phyloP scores from a whole-genome alignment of 2,888 invertebrate species.

The Melinaea marsaeus region DNA sequence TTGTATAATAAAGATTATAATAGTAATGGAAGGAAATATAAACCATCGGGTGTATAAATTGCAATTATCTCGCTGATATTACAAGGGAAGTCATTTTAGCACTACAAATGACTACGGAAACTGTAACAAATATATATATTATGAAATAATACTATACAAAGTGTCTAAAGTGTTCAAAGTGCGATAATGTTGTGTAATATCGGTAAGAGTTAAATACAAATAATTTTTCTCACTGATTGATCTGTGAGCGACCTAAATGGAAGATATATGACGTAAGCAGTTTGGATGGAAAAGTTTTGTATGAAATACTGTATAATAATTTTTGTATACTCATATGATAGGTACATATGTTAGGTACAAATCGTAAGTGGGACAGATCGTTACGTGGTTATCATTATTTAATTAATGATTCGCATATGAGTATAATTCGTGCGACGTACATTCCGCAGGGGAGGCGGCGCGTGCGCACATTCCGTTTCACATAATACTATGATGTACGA shows the following conservation, averaged over 20 bases:
- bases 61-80: constrained; percentile 45
- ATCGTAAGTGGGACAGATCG: not conserved
- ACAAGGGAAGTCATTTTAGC: constrained; percentile 21
- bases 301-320: too few species aligned
- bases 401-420: constrained; percentile 31
- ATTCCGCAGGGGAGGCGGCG: constrained; percentile 65
- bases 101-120: not conserved
- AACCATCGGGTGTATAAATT: constrained; percentile 57
- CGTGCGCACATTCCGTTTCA: constrained; percentile 73
- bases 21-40: constrained; percentile 50
- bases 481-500: constrained; percentile 47
- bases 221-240: too few species aligned
- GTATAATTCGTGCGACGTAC: constrained; percentile 30
- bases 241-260: too few species aligned
- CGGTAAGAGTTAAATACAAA: too few species aligned
- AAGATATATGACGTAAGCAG: too few species aligned
- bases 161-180: too few species aligned
- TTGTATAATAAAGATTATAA: constrained; percentile 44
- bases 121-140: not conserved
- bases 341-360: not conserved
- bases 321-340: too few species aligned
- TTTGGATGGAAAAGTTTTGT: too few species aligned
- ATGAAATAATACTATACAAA: not conserved
- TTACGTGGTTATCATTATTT: constrained; percentile 6
- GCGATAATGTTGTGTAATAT: too few species aligned